These are phyloP conservation scores for Anthonomus grandis DNA, from an alignment of 1,140 invertebrate species.

Conservation along the genomic window DNA sequence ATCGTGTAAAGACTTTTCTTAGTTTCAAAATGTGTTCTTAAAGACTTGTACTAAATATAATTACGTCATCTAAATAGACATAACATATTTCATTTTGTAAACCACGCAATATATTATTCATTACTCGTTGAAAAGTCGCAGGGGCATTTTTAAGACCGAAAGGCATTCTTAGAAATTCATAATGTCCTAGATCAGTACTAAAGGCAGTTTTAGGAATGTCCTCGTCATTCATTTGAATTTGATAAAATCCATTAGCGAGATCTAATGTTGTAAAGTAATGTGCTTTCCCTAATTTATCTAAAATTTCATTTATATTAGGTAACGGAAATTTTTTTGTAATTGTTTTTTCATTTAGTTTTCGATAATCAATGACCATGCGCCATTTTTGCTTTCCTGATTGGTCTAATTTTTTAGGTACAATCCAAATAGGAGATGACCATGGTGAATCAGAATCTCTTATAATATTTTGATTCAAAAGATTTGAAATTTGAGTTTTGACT, in stretches of 20 bases:
- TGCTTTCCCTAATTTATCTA: slow-evolving; percentile 44
- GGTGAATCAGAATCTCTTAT: no score
- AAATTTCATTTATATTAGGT: slow-evolving; percentile 47
- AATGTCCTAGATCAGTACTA: slow-evolving; percentile 42
- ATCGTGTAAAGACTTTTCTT: slow-evolving; percentile 8
- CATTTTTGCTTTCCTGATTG: no score
- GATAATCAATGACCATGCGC: slow-evolving; percentile 47
- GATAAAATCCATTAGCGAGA: slow-evolving; percentile 50
- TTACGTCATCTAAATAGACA: slow-evolving; percentile 29
- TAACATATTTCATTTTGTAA: slow-evolving; percentile 34
- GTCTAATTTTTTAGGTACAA: no score
- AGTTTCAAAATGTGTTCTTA: slow-evolving; percentile 24
- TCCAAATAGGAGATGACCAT: no score
- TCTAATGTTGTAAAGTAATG: slow-evolving; percentile 50
- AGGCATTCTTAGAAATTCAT: slow-evolving; percentile 43
- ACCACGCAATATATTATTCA: slow-evolving; percentile 46
- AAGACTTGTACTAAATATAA: slow-evolving; percentile 20
- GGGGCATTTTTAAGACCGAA: slow-evolving; percentile 50
- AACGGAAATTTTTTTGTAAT: slow-evolving; percentile 53
- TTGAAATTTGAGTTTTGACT: no score
- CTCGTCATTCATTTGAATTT: slow-evolving; percentile 45
- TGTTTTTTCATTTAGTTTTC: slow-evolving; percentile 48
- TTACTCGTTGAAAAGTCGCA: slow-evolving; percentile 48
- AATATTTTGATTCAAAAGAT: no score
- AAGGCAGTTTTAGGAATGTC: slow-evolving; percentile 49